Conservation (phyloP, 2,113 vertebrate species). For the Melanotaenia duboulayi region DNA sequence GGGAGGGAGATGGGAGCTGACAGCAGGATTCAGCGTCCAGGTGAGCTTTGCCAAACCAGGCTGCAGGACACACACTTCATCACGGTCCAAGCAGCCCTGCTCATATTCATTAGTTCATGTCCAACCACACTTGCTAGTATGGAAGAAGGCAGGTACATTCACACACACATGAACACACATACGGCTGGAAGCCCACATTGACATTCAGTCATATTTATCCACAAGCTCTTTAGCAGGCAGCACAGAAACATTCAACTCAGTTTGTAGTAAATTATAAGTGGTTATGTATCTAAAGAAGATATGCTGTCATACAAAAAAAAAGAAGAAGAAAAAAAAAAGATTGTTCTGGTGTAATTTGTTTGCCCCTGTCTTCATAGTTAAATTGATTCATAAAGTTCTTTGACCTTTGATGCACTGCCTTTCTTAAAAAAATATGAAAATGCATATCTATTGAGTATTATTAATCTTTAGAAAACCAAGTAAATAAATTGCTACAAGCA, state of each 20-base stretch:
- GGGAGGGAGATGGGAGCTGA: conserved; percentile 73
- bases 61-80: conserved; percentile 66
- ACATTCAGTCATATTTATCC: conserved; percentile 17
- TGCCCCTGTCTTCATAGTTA: too few relatives aligned
- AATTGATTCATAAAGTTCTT: background rate
- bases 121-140: conserved; percentile 32
- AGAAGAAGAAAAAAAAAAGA: too few relatives aligned
- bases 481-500: too few relatives aligned
- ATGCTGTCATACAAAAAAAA: too few relatives aligned
- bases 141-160: conserved; percentile 12
- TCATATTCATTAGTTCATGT: conserved; percentile 57
- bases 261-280: too few relatives aligned
- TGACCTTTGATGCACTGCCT: background rate
- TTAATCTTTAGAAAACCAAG: too few relatives aligned
- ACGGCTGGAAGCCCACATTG: conserved; percentile 24
- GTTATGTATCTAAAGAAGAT: background rate
- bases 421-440: too few relatives aligned
- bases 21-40: conserved; percentile 71
- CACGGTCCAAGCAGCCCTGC: conserved; percentile 44
- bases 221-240: too few relatives aligned
- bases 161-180: conserved; percentile 7
- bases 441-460: too few relatives aligned
- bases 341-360: background rate
- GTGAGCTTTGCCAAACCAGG: conserved; percentile 70
- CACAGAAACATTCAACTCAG: too few relatives aligned